A percentile compares a stretch with the other conserved stretches of the same genome.
phyloP scores from a whole-genome alignment of 1,140 invertebrate species.

The Wasmannia auropunctata region DNA sequence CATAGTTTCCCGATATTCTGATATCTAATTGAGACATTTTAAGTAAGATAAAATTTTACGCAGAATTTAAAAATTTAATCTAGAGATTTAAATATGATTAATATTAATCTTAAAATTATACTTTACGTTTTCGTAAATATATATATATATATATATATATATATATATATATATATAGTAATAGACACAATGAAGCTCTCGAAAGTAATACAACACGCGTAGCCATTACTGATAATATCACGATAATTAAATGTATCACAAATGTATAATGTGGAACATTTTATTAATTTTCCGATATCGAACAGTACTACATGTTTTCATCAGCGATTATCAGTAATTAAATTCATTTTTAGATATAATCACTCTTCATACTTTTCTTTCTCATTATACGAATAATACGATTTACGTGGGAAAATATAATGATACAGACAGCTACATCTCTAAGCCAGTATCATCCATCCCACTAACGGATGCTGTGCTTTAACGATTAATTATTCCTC shows the following conservation, averaged over 20 bases:
- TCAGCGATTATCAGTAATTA: slow-evolving; percentile 23
- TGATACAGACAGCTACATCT: not conserved
- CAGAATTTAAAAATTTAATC: not conserved
- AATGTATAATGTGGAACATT: slow-evolving; percentile 1
- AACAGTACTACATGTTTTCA: not conserved
- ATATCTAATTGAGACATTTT: not conserved
- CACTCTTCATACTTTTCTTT: not conserved
- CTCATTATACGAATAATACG: not conserved
- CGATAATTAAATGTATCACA: slow-evolving; percentile 37
- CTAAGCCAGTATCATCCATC: slow-evolving; percentile 11
- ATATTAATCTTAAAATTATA: not conserved
- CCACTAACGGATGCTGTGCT: slow-evolving; percentile 37
- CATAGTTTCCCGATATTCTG: not conserved
- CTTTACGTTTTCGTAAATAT: not conserved
- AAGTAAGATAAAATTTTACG: not conserved
- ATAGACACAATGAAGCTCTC: not conserved
- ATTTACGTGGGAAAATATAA: not conserved
- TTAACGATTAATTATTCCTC: slow-evolving; percentile 74
- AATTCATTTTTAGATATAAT: not conserved
- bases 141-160: not conserved
- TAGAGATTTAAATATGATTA: not conserved
- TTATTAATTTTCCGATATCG: slow-evolving; percentile 36
- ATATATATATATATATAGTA: not conserved
- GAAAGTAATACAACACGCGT: slow-evolving; percentile 1
- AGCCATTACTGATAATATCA: not conserved